A percentile compares a stretch with the other conserved stretches of the same genome.
Evolutionary conservation across 1,140 invertebrate genomes (phyloP).

Genomic region (Penaeus chinensis): DNA sequence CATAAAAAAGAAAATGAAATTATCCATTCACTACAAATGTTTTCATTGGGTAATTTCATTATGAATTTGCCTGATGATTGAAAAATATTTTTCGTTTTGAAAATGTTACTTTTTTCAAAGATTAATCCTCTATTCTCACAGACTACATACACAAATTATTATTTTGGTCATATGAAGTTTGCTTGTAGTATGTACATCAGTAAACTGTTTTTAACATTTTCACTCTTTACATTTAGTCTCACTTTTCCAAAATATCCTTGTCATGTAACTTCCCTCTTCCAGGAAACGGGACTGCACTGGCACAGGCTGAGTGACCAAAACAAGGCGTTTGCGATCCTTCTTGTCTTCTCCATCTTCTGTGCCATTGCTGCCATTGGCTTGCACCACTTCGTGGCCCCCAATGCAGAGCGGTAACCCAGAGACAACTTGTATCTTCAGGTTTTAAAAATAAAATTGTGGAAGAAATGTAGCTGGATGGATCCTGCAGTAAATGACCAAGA

Average conservation of each 20-base stretch:
- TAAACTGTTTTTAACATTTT: too few species aligned
- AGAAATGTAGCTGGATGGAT: conserved; percentile 26
- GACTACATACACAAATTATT: too few species aligned
- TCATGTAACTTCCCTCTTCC: neutral
- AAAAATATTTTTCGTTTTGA: too few species aligned
- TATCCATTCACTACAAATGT: too few species aligned
- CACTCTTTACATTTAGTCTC: too few species aligned
- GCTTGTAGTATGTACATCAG: neutral
- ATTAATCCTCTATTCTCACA: too few species aligned
- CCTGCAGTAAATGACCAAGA: conserved; percentile 17
- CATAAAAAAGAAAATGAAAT: too few species aligned
- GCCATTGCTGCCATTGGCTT: neutral
- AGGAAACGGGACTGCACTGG: neutral
- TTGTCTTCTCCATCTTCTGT: neutral
- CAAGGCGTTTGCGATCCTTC: neutral
- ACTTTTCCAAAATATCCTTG: too few species aligned
- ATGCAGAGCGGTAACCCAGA: neutral
- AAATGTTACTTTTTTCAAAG: too few species aligned
- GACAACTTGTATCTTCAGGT: conserved; percentile 2
- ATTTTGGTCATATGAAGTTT: too few species aligned
- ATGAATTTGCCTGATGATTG: too few species aligned
- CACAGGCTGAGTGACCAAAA: neutral
- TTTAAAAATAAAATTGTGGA: neutral
- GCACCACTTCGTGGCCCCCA: conserved; percentile 3
- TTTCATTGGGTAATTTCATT: too few species aligned